Conservation (phyloP, 2,888 invertebrate species). For the Platycnemis pennipes region DNA sequence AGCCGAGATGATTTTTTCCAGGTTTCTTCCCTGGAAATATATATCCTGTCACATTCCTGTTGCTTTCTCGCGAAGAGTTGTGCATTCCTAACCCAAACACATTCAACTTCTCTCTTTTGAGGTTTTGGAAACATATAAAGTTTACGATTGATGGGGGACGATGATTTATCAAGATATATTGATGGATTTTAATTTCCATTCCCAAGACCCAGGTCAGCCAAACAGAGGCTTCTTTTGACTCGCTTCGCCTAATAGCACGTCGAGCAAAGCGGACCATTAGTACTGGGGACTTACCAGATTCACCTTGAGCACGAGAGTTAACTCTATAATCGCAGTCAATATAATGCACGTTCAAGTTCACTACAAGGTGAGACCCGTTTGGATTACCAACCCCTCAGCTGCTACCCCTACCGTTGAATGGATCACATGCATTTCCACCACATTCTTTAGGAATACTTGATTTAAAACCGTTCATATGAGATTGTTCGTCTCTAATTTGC, state of each 20-base stretch:
- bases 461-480: background rate
- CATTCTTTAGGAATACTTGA: background rate
- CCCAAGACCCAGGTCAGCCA: background rate
- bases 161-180: background rate
- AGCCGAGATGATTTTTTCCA: background rate
- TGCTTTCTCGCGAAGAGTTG: too few species aligned
- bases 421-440: background rate
- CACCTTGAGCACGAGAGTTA: background rate
- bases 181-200: background rate
- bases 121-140: background rate
- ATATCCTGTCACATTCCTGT: too few species aligned
- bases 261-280: background rate
- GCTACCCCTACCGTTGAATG: background rate
- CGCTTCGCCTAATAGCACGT: background rate
- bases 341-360: background rate
- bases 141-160: background rate
- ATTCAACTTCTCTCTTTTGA: too few species aligned
- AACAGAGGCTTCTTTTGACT: background rate
- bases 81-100: too few species aligned
- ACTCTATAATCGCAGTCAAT: background rate
- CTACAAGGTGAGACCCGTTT: background rate
- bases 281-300: background rate
- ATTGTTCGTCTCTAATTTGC: background rate
- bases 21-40: too few species aligned
- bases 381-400: background rate